Evolutionary conservation across 2,888 invertebrate genomes (phyloP).

Genomic region (Heliconius erato): DNA sequence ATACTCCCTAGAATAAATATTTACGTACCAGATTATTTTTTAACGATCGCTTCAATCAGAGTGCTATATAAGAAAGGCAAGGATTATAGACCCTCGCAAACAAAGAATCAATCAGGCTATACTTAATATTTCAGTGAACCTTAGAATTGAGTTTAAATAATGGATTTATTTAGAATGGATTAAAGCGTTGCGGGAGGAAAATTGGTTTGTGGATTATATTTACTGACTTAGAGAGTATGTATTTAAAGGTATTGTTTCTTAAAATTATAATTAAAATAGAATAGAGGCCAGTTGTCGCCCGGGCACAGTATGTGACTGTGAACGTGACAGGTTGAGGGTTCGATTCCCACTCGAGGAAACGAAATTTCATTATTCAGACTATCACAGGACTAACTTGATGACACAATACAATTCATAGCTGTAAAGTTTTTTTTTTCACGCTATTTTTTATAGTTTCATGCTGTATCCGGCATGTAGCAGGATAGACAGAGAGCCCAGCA

Average conservation of each 20-base stretch:
- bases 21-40: conserved; percentile 3
- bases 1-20: not conserved
- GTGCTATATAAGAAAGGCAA: conserved; percentile 66
- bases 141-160: conserved; percentile 46
- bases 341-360: too few relatives aligned
- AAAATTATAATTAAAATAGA: not conserved
- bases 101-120: conserved; percentile 72
- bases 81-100: conserved; percentile 64
- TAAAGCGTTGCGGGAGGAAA: conserved; percentile 39
- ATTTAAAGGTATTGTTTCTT: not conserved
- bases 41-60: conserved; percentile 72
- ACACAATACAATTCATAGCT: too few relatives aligned
- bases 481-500: too few relatives aligned
- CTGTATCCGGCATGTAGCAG: too few relatives aligned
- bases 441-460: too few relatives aligned
- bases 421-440: too few relatives aligned
- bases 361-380: too few relatives aligned
- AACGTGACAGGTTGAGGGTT: too few relatives aligned
- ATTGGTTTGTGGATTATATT: conserved; percentile 34
- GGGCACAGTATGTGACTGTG: too few relatives aligned
- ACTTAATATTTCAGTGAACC: conserved; percentile 56
- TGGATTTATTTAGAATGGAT: conserved; percentile 38
- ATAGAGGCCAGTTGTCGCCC: not conserved
- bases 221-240: not conserved
- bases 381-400: too few relatives aligned